phyloP scores from a whole-genome alignment of 2,888 invertebrate genomes.

The Andrena bicolor region DNA sequence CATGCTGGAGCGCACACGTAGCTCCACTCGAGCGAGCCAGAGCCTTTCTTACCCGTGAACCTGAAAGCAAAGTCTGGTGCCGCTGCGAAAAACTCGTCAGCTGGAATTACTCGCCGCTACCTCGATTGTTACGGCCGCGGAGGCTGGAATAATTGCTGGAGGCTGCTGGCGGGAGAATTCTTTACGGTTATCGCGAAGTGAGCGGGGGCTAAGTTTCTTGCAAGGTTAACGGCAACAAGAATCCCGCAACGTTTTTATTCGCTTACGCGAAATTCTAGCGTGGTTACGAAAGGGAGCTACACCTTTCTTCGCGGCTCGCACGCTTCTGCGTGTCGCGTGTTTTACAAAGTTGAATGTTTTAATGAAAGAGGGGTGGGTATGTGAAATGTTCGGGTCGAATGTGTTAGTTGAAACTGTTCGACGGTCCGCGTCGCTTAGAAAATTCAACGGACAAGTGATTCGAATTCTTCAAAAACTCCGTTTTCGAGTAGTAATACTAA shows the following conservation, averaged over 20 bases:
- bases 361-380: neutral
- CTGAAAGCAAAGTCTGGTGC: slow-evolving; percentile 25
- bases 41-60: slow-evolving; percentile 20
- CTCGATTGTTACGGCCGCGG: neutral
- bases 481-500: too few relatives aligned
- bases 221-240: neutral
- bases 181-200: neutral
- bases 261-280: slow-evolving; percentile 11
- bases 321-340: neutral
- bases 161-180: neutral
- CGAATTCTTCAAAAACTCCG: too few relatives aligned
- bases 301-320: slow-evolving; percentile 9
- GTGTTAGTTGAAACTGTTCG: neutral
- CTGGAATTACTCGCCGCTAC: neutral
- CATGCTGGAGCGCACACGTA: slow-evolving; percentile 28
- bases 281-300: neutral
- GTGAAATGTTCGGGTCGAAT: neutral
- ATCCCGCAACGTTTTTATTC: neutral
- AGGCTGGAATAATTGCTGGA: slow-evolving; percentile 40
- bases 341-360: slow-evolving; percentile 10
- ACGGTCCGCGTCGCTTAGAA: too few relatives aligned
- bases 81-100: neutral
- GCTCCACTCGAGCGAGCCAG: slow-evolving; percentile 14
- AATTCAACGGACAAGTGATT: too few relatives aligned
- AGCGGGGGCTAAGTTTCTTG: neutral